Evolutionary conservation across 2,797 vertebrate genomes (phyloP), one percentile per base, ranked within the genome.

Genomic region (Synanceia verrucosa): DNA sequence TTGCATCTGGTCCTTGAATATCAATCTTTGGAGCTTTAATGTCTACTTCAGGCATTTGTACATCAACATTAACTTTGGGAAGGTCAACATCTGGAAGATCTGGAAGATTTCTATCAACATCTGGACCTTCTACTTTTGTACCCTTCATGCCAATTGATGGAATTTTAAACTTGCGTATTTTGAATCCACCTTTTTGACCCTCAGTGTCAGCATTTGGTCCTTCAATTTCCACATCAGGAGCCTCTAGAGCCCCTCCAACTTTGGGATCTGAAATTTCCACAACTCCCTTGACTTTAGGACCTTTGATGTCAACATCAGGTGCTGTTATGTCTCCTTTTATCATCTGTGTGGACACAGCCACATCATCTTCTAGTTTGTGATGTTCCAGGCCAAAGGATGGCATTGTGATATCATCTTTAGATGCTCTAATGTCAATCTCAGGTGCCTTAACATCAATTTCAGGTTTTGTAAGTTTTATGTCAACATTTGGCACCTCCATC

Each of bases 241-340:
- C n/a, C n/a, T n/a, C n/a, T n/a, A n/a, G n/a, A n/a, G n/a, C n/a
- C n/a, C n/a, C n/a, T 21, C 71, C 66, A 14, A 18, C 29, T 2
- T 70, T 67, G 0, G 39, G 34, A 0, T 63, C 48, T 13, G 79
- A 9, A 8, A 85, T 58, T 4, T 64, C 18, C 4, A n/a, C n/a
- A n/a, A n/a, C n/a, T n/a, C n/a, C n/a, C n/a, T n/a, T n/a, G n/a
- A 76, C 5, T 3, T 50, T 3, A 11, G 51, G 65, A 2, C 36
- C 44, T 64, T 39, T 46, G 1, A 86, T 58, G 1, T 78, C 65
- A 8, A 80, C 3, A 3, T 50, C 33, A 7, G 65, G 62, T 7
- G n/a, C 6, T 65, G 16, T 60, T 1, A 86, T 31, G 18, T 13
- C 88, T 73, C 52, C 81, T 73, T 92, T 65, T 18, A 71, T 24